These are phyloP conservation scores for Caenorhabditis drosophilae DNA, from an alignment of 2,888 invertebrate genomes.

Conservation along the genomic window DNA sequence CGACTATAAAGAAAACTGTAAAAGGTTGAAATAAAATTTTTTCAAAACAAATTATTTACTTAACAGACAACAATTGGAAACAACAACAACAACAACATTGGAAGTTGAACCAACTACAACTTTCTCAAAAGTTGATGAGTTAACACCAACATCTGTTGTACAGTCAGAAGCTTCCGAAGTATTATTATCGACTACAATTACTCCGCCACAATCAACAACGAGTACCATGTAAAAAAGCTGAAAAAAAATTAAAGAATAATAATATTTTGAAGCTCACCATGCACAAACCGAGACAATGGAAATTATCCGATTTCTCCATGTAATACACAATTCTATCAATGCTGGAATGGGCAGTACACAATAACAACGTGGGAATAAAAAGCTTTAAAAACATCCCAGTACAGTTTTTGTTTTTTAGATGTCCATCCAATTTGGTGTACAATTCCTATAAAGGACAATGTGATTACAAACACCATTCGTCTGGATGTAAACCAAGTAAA, in stretches of 20 bases:
- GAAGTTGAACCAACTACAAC: constrained; percentile 15
- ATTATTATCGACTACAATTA: no score
- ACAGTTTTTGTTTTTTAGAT: constrained; percentile 6
- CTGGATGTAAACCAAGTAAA: constrained; percentile 10
- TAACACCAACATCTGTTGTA: constrained; percentile 3
- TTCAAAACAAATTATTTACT: no score
- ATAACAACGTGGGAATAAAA: constrained; percentile 5
- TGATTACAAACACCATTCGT: constrained; percentile 30
- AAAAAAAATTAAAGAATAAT: no score
- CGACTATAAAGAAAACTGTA: constrained; percentile 30
- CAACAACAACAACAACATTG: background rate
- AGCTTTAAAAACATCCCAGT: background rate
- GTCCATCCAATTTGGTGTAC: constrained; percentile 38
- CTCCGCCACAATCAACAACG: no score
- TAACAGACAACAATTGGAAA: no score
- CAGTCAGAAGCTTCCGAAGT: no score
- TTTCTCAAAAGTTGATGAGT: background rate
- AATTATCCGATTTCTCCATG: constrained; percentile 33
- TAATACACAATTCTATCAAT: constrained; percentile 27
- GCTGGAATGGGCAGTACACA: constrained; percentile 19
- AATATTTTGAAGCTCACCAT: no score
- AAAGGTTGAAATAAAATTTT: no score
- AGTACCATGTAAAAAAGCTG: no score
- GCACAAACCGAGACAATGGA: no score
- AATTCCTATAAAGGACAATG: constrained; percentile 43